A percentile compares a stretch with the other conserved stretches of the same genome.
Conservation (phyloP, 2,888 invertebrate genomes). For the Drosophila kuntzei region DNA sequence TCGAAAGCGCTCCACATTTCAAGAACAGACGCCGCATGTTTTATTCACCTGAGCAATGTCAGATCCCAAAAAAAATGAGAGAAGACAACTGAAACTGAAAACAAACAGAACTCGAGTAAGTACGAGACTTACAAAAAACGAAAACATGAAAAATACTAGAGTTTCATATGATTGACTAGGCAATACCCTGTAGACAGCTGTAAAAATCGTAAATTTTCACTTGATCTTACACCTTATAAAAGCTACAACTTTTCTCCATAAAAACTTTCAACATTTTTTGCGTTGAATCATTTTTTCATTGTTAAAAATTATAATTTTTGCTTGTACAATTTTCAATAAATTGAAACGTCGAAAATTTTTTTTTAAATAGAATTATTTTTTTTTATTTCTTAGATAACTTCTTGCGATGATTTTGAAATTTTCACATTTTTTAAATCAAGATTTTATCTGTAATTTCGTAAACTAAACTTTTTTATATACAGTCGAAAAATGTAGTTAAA, state of each 20-base stretch:
- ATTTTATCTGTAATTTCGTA: no score
- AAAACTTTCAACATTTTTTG: no score
- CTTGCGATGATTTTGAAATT: not conserved
- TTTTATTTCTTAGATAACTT: not conserved
- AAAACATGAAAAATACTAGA: not conserved
- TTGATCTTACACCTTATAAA: no score
- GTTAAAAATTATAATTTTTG: no score
- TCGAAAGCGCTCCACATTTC: constrained; percentile 70
- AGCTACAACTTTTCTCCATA: no score
- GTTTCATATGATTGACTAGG: not conserved
- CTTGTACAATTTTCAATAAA: not conserved
- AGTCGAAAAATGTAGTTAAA: no score
- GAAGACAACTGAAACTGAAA: constrained; percentile 45
- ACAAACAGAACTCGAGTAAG: constrained; percentile 39
- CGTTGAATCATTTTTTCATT: no score
- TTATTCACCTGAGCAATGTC: constrained; percentile 74
- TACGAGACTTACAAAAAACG: constrained; percentile 23
- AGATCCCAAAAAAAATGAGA: constrained; percentile 40
- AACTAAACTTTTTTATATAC: no score
- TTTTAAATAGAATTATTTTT: no score
- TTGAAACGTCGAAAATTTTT: no score
- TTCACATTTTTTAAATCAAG: no score
- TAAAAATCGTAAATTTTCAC: no score
- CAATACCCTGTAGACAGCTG: not conserved
- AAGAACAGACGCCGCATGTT: constrained; percentile 64